These are phyloP conservation scores for Ditylenchus weischeri DNA, from an alignment of 2,888 invertebrate species.

Conservation along the genomic window DNA sequence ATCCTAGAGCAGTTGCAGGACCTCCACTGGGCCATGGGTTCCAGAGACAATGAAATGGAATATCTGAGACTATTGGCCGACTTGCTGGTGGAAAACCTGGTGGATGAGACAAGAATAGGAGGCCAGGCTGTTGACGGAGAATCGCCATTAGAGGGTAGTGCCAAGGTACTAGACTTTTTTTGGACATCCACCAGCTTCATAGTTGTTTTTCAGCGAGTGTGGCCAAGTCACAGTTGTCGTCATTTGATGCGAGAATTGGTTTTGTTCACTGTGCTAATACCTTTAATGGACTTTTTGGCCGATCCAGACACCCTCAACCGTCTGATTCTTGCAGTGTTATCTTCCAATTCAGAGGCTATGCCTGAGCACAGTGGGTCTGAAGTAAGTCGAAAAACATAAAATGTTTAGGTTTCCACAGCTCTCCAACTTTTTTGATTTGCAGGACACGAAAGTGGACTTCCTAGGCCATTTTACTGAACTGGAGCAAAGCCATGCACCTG, in stretches of 20 bases:
- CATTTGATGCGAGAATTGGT: slow-evolving; percentile 53
- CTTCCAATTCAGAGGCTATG: too few relatives aligned
- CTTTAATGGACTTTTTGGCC: slow-evolving; percentile 50
- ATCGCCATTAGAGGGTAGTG: background rate
- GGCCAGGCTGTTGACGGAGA: slow-evolving; percentile 33
- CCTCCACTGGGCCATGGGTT: slow-evolving; percentile 44
- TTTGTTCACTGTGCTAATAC: slow-evolving; percentile 46
- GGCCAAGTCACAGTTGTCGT: slow-evolving; percentile 51
- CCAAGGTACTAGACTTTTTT: slow-evolving; percentile 14
- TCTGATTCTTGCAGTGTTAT: slow-evolving; percentile 43
- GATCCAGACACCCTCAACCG: slow-evolving; percentile 56
- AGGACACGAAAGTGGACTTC: slow-evolving; percentile 17
- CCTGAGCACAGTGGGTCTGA: too few relatives aligned
- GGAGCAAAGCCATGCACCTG: slow-evolving; percentile 38
- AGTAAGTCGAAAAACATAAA: too few relatives aligned
- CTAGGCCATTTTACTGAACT: slow-evolving; percentile 23
- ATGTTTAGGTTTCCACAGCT: too few relatives aligned
- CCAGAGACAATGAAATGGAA: slow-evolving; percentile 42
- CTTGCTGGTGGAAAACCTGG: slow-evolving; percentile 42
- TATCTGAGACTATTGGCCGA: slow-evolving; percentile 50
- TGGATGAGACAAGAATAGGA: slow-evolving; percentile 49
- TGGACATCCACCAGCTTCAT: background rate
- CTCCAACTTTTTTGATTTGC: too few relatives aligned
- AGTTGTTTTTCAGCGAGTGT: slow-evolving; percentile 22
- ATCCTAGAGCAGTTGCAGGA: slow-evolving; percentile 41